Evolutionary conservation across 2,888 invertebrate genomes (phyloP), one percentile per base, ranked within the genome.

Genomic region (Cheilosia pagana): DNA sequence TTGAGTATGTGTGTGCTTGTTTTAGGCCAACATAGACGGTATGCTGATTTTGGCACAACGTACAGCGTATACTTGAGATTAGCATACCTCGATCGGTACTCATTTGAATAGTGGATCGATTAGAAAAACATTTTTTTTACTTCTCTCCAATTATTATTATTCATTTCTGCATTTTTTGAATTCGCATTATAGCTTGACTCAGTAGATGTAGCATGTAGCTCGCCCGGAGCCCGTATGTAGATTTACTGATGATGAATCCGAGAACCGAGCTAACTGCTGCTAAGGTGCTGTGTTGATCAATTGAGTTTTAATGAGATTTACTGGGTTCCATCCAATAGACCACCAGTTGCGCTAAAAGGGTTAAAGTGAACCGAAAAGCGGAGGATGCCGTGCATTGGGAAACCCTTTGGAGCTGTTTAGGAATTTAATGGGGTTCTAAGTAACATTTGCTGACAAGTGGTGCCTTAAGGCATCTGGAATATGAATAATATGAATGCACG

Each of bases 281-380:
- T 48, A n/a, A n/a, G 55, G 48, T 28, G 59, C 50, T 53, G 41
- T 52, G 72, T 68, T 77, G 82, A 82, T 77, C 82, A 63, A 78
- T 83, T 83, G 83, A 78, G 72, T 78, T 83, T 83, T 78, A 78
- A 83, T 83, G 83, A 83, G 78, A 43, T 63, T 59, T 75, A 23
- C n/a, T 31, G 41, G 68, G 28, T 48, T 70, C 35, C 83, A 78
- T 70, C 35, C 83, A 78, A 65, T 78, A 78, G 83, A 74, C 74
- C 79, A 78, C 83, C 83, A 79, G 62, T 75, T 21, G 70, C 31
- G 70, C 57, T 16, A 57, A 23, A 57, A 39, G 43, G 41, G 43
- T 21, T 77, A 8, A 55, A 23, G 23, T 45, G n/a, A 53, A 28
- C 43, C 39, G 41, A 39, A 19, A 28, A 14, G 52, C 14, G 19